A percentile compares a stretch with the other conserved stretches of the same genome.
These are phyloP conservation scores for Dryobotodes eremita DNA, from an alignment of 2,888 invertebrate genomes.

Conservation along the genomic window DNA sequence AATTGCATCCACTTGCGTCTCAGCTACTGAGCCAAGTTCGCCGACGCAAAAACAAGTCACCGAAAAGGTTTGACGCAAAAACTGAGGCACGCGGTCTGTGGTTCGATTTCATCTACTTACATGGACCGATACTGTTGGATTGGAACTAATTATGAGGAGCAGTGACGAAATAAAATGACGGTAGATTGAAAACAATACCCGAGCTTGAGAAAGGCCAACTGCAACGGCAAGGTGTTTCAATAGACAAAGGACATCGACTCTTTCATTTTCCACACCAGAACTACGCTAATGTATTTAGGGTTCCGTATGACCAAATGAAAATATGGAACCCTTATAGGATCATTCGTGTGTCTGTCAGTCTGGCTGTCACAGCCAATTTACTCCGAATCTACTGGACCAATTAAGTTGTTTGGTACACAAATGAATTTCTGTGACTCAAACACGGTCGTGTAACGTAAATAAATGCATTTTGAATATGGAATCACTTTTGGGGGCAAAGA, in stretches of 20 bases:
- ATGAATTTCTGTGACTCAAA: too few species aligned
- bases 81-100: slow-evolving; percentile 57
- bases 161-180: slow-evolving; percentile 43
- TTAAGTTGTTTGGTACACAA: too few species aligned
- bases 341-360: too few species aligned
- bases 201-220: not conserved
- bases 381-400: too few species aligned
- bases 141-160: slow-evolving; percentile 62
- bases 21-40: slow-evolving; percentile 55
- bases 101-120: slow-evolving; percentile 65
- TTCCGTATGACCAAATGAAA: too few species aligned
- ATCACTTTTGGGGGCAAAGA: too few species aligned
- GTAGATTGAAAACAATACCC: slow-evolving; percentile 4
- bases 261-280: not conserved
- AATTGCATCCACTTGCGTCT: slow-evolving; percentile 61
- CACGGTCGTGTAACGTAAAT: too few species aligned
- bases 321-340: too few species aligned
- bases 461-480: too few species aligned
- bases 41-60: slow-evolving; percentile 63
- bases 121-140: slow-evolving; percentile 52
- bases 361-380: too few species aligned
- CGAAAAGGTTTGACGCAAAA: slow-evolving; percentile 64
- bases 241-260: not conserved
- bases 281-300: not conserved
- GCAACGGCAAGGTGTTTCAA: not conserved